Base-by-base conservation (phyloP, 2,888 invertebrate genomes). In the Mimachlamys varia region DNA sequence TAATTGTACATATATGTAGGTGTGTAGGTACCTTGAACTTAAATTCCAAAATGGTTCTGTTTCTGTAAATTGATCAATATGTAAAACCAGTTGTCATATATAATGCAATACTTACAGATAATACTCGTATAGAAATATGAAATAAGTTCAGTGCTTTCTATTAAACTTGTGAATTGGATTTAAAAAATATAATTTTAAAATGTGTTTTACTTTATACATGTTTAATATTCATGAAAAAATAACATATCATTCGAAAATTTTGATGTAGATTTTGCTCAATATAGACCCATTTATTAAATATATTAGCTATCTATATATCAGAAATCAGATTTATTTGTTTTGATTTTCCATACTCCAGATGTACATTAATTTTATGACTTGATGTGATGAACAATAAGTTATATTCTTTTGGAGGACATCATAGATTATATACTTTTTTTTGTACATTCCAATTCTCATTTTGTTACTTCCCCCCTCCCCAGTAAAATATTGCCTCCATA, bases 221-320 rank as follows among this genome's bases (percentile, higher is more conserved):
- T 76, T 33, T 33, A 15, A 76, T 76, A 76, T 76, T 76, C 13
- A 76, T 76, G 4, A 33, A 33, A 76, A 27, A 76, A 13, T 76
- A 76, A 76, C 76, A 76, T 76, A 76, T 76, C 76, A 76, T 19
- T 33, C 13, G 3, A 13, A 76, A 33, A 76, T 76, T 12, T 76
- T 76, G 76, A 33, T 76, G 76, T 76, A 76, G 76, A 27, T 76
- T 53, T 76, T 76, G 76, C 76, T 76, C 76, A 27, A 12, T 76
- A 33, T 76, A 76, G 3, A 58, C 19, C 1, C 22, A 76, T 76
- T 33, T 5, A 33, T 27, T 33, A 10, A 22, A 0, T 27, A 76
- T 27, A 17, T 13, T 7, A 53, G 53, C 5, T 12, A 53, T 12
- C 2, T 1, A 53, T 15, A 53, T 12, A 10, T 53, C 17, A 19